Percentiles rank a stretch among this genome's conserved stretches.
Conservation (phyloP, 2,888 invertebrate species). For the Morpho deidamia region DNA sequence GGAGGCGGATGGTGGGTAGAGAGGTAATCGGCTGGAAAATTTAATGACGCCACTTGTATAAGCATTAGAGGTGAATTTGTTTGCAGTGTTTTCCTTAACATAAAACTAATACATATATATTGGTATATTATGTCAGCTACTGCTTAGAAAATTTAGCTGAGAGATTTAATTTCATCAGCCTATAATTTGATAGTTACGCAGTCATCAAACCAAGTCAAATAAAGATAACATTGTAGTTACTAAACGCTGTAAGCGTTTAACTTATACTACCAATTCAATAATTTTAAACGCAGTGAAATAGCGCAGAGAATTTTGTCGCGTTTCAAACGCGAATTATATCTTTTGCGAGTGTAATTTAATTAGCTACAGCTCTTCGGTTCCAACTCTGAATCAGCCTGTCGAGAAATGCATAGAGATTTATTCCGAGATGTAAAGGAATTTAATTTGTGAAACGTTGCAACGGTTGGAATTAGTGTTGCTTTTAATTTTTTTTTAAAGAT, state of each 20-base stretch:
- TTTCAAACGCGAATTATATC: conserved; percentile 18
- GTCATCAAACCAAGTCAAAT: too few relatives aligned
- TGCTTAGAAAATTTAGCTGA: too few relatives aligned
- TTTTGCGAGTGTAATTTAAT: conserved; percentile 22
- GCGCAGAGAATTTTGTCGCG: conserved; percentile 12
- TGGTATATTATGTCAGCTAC: too few relatives aligned
- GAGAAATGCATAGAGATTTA: conserved; percentile 4
- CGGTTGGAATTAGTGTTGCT: background rate
- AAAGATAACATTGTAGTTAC: background rate
- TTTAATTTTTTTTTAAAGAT: too few relatives aligned
- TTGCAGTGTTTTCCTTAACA: too few relatives aligned
- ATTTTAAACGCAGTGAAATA: conserved; percentile 7
- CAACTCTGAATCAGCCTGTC: background rate
- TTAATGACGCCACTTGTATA: too few relatives aligned
- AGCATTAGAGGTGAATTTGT: too few relatives aligned
- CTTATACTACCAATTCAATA: conserved; percentile 1
- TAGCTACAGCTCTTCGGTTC: background rate
- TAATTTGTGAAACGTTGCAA: background rate
- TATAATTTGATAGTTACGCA: too few relatives aligned
- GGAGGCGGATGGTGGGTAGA: too few relatives aligned
- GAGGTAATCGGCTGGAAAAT: too few relatives aligned
- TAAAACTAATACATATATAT: too few relatives aligned
- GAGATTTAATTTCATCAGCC: too few relatives aligned
- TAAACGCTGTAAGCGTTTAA: background rate
- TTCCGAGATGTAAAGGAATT: background rate